Base-by-base conservation (phyloP, 2,888 invertebrate genomes). In the Rhagonycha lutea region DNA sequence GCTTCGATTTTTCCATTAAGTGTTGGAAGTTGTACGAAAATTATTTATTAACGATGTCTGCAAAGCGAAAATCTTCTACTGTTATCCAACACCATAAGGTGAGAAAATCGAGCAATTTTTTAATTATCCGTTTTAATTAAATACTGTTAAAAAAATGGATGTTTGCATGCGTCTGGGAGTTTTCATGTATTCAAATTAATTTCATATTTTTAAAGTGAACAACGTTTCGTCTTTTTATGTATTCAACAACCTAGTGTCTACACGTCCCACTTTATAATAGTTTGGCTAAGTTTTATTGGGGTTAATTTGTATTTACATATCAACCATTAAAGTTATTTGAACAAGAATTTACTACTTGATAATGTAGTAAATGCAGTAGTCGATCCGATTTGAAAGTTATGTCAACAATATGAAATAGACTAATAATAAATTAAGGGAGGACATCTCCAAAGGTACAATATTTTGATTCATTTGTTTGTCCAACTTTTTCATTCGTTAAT, bases 11-110 rank as follows among this genome's bases (percentile, higher is more conserved):
- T 68, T 28, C 4, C 61, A 61, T 63, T 26, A 67, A 72, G 70
- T 73, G 73, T 62, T 70, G 65, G 60, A 65, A 68, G 76, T 70
- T 75, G 76, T 76, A 72, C 69, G 87, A 14, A 14, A 75, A 61
- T n/a, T 47, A 47, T n/a, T n/a, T 8, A 0, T 7, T 14, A 12
- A 67, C 85, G 83, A 93, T 93, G 93, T 93, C 93, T 82, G 93
- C 93, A 82, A 93, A 93, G 89, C 91, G 93, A 88, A 93, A 93
- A 90, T 92, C 93, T 86, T 92, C 92, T 83, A 92, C 92, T 83
- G 90, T 93, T 85, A 92, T 93, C 84, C 93, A 93, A 89, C 93
- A 93, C 88, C 87, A 87, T 81, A 88, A 88, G 88, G 88, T 88
- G 84, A 85, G 85, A 61, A 14, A 14, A 63, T 28, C 47, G 47